Evolutionary conservation across 2,888 invertebrate genomes (phyloP), one percentile per base, ranked within the genome.

Genomic region (Anaspis maculata): DNA sequence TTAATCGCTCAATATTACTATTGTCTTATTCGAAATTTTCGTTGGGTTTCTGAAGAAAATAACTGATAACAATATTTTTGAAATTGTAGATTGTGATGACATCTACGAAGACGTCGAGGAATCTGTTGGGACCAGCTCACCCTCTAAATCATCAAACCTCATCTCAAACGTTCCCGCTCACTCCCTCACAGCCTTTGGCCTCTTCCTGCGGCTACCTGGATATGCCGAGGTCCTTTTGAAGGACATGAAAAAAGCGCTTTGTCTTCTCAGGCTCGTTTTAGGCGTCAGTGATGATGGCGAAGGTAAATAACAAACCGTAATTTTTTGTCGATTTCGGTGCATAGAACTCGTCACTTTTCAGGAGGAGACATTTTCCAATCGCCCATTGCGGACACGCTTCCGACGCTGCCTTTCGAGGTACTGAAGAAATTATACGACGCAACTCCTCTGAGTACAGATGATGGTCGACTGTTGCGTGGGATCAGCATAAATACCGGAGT

Each of bases 221-320:
- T 95, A 92, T 61, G 91, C 92, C 0, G 90, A 88, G 60, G 85
- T 91, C 25, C 64, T 95, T 42, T 71, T 95, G 14, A 77, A 79
- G 46, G 88, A 89, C 61, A 82, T 86, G 51, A 76, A 85, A 45
- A 77, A 83, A 42, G 94, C 94, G 0, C 83, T 88, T 53, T 89
- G 88, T 59, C 72, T 95, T 41, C 69, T 95, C 43, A 71, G 92
- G 3, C 71, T 95, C 29, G 83, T 91, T 19, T 72, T 95, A 12
- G 95, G 94, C 13, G 91, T 91, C 3, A 83, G 87, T 2, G 89
- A 90, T 52, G 90, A 92, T 56, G 91, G 90, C 27, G 89, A 91
- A 67, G 91, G 90, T 61, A n/a, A n/a, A n/a, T n/a, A n/a, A n/a
- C n/a, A n/a, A n/a, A n/a, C n/a, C n/a, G n/a, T n/a, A n/a, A n/a